These are phyloP conservation scores for Pecten maximus DNA, from an alignment of 2,888 invertebrate genomes.

Conservation along the genomic window DNA sequence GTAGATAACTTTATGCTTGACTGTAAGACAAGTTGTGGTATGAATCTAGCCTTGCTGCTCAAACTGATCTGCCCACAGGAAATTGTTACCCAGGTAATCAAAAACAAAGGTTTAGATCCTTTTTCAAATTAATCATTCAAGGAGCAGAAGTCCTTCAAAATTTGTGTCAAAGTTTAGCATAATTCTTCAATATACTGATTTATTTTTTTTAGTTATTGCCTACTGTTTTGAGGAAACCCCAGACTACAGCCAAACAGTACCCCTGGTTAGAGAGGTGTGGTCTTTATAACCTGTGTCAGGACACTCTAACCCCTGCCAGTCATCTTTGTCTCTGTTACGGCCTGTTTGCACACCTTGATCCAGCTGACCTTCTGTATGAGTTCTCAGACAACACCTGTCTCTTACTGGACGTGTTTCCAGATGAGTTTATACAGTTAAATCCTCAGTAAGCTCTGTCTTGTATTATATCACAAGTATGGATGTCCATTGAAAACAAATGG, in stretches of 20 bases:
- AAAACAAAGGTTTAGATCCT: background rate
- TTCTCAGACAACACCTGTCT: slow-evolving; percentile 51
- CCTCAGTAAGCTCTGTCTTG: slow-evolving; percentile 21
- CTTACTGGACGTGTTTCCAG: slow-evolving; percentile 58
- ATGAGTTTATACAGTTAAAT: slow-evolving; percentile 57
- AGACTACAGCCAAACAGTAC: slow-evolving; percentile 38
- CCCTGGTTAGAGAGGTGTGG: slow-evolving; percentile 54
- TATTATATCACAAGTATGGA: too few relatives aligned
- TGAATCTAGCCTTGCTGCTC: slow-evolving; percentile 69
- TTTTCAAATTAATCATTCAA: background rate
- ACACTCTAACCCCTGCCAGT: slow-evolving; percentile 58
- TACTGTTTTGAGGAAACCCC: background rate
- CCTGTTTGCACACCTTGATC: slow-evolving; percentile 63
- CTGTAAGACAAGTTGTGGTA: slow-evolving; percentile 73
- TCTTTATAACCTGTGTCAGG: slow-evolving; percentile 46
- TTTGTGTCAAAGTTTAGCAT: too few relatives aligned
- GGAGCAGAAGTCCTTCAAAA: background rate
- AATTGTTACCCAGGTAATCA: background rate
- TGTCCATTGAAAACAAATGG: too few relatives aligned
- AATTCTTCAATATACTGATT: background rate
- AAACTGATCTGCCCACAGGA: slow-evolving; percentile 52
- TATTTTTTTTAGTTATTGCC: slow-evolving; percentile 37
- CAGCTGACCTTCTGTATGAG: slow-evolving; percentile 54
- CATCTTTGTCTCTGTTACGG: slow-evolving; percentile 68
- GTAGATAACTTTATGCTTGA: slow-evolving; percentile 75